Percentiles rank a stretch among this genome's conserved stretches.
phyloP scores from a whole-genome alignment of 2,888 invertebrate species.

The Andricus quercusramuli region DNA sequence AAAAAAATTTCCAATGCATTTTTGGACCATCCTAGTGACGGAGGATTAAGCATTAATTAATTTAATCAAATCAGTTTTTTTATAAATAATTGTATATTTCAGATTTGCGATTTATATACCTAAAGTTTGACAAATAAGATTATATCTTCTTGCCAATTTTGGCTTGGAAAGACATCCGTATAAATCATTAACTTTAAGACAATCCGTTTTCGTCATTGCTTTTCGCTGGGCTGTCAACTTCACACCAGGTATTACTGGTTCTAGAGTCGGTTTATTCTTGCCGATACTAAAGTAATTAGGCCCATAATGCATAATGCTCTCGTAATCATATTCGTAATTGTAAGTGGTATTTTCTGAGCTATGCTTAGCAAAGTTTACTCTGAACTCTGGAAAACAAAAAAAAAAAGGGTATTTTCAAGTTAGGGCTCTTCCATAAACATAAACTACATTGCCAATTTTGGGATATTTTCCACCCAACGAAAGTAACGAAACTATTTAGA shows the following conservation, averaged over 20 bases:
- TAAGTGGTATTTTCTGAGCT: slow-evolving; percentile 84
- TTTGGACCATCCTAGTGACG: too few species aligned
- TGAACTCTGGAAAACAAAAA: slow-evolving; percentile 79
- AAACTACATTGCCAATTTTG: too few species aligned
- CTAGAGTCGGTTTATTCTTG: slow-evolving; percentile 83
- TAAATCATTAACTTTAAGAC: slow-evolving; percentile 84
- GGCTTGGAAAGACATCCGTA: slow-evolving; percentile 82
- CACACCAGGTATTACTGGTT: slow-evolving; percentile 81
- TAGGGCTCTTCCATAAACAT: too few species aligned
- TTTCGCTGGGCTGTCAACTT: slow-evolving; percentile 82
- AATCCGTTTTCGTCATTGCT: slow-evolving; percentile 84
- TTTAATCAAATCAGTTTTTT: background rate
- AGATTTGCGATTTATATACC: slow-evolving; percentile 75
- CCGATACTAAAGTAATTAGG: slow-evolving; percentile 83
- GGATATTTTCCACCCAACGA: too few species aligned
- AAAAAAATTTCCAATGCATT: too few species aligned
- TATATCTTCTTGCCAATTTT: slow-evolving; percentile 80
- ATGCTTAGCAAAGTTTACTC: slow-evolving; percentile 84
- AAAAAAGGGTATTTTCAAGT: too few species aligned
- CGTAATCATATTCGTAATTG: slow-evolving; percentile 87
- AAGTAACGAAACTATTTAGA: too few species aligned
- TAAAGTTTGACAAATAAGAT: slow-evolving; percentile 80
- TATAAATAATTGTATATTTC: background rate
- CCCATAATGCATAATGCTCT: slow-evolving; percentile 90
- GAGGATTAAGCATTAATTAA: too few species aligned